A percentile compares a stretch with the other conserved stretches of the same genome.
Evolutionary conservation across 2,113 vertebrate genomes (phyloP).

Genomic region (Mesembrinibis cayennensis): DNA sequence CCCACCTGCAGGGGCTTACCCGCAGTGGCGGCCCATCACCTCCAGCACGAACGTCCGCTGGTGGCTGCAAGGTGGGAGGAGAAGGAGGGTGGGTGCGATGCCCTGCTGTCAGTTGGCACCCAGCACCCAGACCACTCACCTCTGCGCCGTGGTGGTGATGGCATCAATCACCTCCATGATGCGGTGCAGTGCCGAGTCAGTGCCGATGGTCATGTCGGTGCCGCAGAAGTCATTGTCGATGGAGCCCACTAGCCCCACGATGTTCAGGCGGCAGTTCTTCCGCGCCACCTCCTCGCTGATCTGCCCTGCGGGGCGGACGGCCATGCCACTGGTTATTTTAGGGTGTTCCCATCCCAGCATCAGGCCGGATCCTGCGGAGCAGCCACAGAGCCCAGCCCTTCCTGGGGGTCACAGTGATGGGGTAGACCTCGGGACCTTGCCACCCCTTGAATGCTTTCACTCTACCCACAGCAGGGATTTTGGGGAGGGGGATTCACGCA

Average conservation of each 20-base stretch:
- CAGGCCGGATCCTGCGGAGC: fast-evolving
- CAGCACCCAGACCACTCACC: conserved; percentile 48
- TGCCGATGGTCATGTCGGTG: conserved; percentile 95
- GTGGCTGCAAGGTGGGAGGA: conserved; percentile 77
- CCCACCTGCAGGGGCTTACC: conserved; percentile 60
- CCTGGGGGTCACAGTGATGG: not conserved
- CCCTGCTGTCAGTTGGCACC: fast-evolving
- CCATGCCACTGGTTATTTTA: fast-evolving
- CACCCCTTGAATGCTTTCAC: fast-evolving
- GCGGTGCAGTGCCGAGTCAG: conserved; percentile 90
- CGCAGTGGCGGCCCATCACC: conserved; percentile 96
- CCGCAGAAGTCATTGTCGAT: conserved; percentile 96
- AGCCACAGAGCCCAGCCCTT: not conserved
- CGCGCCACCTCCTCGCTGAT: conserved; percentile 80
- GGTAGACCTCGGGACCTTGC: not conserved
- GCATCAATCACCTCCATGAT: conserved; percentile 94
- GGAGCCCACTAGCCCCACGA: conserved; percentile 90
- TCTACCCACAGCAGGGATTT: not conserved
- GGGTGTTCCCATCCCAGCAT: fast-evolving
- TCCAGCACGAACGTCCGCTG: conserved; percentile 94
- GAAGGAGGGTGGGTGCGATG: not conserved
- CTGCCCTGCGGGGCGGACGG: conserved; percentile 65
- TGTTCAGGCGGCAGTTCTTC: conserved; percentile 82
- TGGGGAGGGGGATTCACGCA: conserved; percentile 24
- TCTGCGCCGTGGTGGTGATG: conserved; percentile 91